Percentiles rank a stretch among this genome's conserved stretches.
These are phyloP conservation scores for Anastatus disparis DNA, from an alignment of 1,140 invertebrate genomes.

Conservation along the genomic window DNA sequence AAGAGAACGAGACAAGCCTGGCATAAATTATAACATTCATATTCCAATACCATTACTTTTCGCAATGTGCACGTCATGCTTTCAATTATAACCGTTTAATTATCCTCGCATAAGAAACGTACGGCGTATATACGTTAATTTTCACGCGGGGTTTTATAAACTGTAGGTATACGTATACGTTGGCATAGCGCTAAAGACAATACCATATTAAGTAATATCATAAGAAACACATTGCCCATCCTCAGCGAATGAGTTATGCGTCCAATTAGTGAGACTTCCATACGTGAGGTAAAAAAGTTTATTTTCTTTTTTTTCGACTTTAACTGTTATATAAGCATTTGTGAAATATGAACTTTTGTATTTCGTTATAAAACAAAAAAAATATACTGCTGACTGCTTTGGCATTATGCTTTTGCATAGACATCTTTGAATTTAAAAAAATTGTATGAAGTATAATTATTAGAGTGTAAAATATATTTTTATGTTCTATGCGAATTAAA, in stretches of 20 bases:
- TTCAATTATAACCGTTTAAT: slow-evolving; percentile 47
- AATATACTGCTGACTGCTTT: too few species aligned
- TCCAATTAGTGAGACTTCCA: slow-evolving; percentile 47
- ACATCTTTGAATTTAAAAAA: too few species aligned
- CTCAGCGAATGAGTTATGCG: slow-evolving; percentile 50
- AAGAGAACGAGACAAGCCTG: too few species aligned
- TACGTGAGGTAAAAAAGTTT: neutral
- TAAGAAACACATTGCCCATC: slow-evolving; percentile 48
- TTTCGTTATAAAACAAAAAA: neutral
- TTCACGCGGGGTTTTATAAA: too few species aligned
- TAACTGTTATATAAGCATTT: too few species aligned
- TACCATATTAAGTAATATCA: slow-evolving; percentile 47
- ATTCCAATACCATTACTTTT: neutral
- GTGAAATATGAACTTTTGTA: neutral
- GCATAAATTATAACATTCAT: slow-evolving; percentile 13
- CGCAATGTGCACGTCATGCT: slow-evolving; percentile 30
- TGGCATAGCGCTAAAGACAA: neutral
- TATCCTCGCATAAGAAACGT: slow-evolving; percentile 26
- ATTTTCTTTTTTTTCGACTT: neutral
- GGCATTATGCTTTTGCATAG: too few species aligned
- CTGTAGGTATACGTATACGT: neutral
- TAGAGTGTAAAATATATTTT: too few species aligned
- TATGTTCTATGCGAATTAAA: too few species aligned
- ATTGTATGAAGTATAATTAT: too few species aligned
- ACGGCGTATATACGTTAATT: neutral